Evolutionary conservation across 2,113 vertebrate genomes (phyloP).

Genomic region (Platanista minor): DNA sequence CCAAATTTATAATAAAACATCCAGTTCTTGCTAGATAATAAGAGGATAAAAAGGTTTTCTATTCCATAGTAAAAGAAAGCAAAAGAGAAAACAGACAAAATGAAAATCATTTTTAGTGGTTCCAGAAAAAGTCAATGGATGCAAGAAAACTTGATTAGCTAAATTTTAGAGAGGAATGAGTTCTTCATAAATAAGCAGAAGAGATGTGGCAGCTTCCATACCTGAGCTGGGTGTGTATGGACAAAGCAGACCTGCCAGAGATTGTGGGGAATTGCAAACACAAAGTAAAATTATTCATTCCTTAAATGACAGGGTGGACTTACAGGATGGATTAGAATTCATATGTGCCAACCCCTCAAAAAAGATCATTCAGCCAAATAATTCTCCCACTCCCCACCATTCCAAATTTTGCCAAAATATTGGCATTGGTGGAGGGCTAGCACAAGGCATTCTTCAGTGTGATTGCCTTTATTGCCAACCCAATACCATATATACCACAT

Average conservation of each 20-base stretch:
- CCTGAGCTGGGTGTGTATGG: not conserved
- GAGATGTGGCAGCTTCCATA: not conserved
- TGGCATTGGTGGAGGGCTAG: not conserved
- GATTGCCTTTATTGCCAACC: not conserved
- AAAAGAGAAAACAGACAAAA: not conserved
- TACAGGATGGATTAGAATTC: not conserved
- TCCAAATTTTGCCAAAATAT: not conserved
- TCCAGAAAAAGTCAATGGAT: not conserved
- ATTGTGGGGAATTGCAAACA: not conserved
- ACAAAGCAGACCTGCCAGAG: not conserved
- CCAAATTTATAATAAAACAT: not conserved
- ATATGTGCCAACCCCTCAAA: not conserved
- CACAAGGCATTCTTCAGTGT: not conserved
- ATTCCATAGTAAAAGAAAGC: not conserved
- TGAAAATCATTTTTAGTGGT: not conserved
- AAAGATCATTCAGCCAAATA: not conserved
- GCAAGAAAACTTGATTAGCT: not conserved
- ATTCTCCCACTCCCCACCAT: not conserved
- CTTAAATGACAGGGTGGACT: not conserved
- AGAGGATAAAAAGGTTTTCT: not conserved
- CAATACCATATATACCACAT: not conserved
- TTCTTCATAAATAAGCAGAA: not conserved
- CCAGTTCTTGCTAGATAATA: not conserved
- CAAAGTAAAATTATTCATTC: not conserved
- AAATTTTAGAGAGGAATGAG: not conserved